Conservation (phyloP, 64 coral and sea anemone species). For the Trachythela sp. region DNA sequence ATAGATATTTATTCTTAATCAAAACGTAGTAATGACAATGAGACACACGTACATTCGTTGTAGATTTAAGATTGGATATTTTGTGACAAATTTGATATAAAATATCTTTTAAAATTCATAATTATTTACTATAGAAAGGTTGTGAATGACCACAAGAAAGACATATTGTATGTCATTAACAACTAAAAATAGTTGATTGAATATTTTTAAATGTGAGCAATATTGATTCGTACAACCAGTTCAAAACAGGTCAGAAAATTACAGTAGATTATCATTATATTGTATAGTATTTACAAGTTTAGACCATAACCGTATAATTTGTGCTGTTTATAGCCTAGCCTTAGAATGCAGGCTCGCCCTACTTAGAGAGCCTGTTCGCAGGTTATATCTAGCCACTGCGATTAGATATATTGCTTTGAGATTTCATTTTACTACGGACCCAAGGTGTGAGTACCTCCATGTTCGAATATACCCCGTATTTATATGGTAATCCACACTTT, state of each 20-base stretch:
- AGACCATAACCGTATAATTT: background rate
- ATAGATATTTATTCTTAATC: too few species aligned
- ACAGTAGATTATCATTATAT: background rate
- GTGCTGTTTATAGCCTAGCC: too few species aligned
- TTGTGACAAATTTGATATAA: background rate
- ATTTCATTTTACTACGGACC: constrained; percentile 54
- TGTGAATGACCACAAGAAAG: background rate
- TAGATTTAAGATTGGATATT: background rate
- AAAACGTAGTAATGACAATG: too few species aligned
- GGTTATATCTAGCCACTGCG: background rate
- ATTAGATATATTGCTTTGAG: background rate
- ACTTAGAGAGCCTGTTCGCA: too few species aligned
- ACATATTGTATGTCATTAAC: background rate
- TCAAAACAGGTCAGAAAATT: too few species aligned
- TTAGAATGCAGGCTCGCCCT: too few species aligned
- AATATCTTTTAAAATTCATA: background rate
- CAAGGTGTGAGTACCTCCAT: constrained; percentile 62
- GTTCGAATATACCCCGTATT: constrained; percentile 76
- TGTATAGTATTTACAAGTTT: background rate
- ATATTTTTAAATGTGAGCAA: background rate
- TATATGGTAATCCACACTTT: constrained; percentile 60
- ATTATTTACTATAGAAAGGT: too few species aligned
- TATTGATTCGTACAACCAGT: too few species aligned
- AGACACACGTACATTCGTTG: too few species aligned
- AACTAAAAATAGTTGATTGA: background rate